A percentile compares a stretch with the other conserved stretches of the same genome.
These are phyloP conservation scores for Colistium nudipinnis DNA, from an alignment of 2,113 vertebrate genomes.

Conservation along the genomic window DNA sequence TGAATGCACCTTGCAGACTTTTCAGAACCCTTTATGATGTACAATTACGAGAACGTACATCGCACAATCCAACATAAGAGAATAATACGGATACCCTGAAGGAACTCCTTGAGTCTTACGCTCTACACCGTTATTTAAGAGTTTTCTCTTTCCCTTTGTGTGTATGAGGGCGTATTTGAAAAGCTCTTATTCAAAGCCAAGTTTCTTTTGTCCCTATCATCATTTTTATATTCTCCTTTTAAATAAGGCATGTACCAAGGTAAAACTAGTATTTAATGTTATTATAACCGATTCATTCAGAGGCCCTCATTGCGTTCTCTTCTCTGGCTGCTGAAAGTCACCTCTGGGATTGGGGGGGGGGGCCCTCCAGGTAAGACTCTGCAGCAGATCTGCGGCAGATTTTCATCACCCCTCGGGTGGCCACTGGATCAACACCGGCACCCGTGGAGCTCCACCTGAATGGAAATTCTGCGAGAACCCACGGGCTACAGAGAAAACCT, in stretches of 20 bases:
- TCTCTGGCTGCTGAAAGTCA: conserved; percentile 18
- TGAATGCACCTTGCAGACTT: no score
- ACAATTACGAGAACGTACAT: no score
- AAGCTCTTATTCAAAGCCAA: no score
- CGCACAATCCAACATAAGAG: no score
- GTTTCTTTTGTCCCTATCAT: not conserved
- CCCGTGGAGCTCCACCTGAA: conserved; percentile 24
- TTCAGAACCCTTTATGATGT: no score
- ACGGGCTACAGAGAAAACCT: conserved; percentile 22
- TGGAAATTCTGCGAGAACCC: conserved; percentile 31
- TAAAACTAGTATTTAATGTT: no score
- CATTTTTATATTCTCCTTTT: not conserved
- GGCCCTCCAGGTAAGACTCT: conserved; percentile 49
- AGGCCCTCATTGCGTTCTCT: not conserved
- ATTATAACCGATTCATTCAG: conserved; percentile 3
- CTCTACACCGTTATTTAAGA: no score
- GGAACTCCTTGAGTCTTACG: not conserved
- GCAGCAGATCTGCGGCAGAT: conserved; percentile 63
- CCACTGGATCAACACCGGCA: conserved; percentile 46
- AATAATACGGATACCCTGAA: no score
- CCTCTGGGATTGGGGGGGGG: conserved; percentile 33
- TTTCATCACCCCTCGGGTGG: conserved; percentile 57
- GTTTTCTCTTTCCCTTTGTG: not conserved
- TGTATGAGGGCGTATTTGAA: not conserved
- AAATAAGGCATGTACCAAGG: no score